phyloP scores from a whole-genome alignment of 1,140 invertebrate genomes.

The Brachionus angularis region DNA sequence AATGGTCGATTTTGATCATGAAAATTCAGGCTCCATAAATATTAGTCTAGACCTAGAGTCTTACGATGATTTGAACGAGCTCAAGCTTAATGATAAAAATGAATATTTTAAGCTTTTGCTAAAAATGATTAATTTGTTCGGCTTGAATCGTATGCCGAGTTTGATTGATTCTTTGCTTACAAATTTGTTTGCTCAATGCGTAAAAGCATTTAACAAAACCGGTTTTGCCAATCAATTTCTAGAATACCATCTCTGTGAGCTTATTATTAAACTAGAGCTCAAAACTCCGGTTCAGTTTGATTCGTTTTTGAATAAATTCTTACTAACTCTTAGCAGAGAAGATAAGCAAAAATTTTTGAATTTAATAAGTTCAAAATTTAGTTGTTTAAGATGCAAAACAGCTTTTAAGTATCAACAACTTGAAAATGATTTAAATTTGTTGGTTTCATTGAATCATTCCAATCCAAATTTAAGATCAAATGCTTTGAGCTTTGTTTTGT shows the following conservation, averaged over 20 bases:
- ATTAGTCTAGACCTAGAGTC: slow-evolving; percentile 9
- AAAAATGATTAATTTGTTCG: neutral
- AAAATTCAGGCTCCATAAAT: neutral
- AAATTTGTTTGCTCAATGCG: neutral
- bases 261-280: slow-evolving; percentile 12
- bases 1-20: neutral
- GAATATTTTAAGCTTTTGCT: neutral
- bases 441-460: slow-evolving; percentile 19
- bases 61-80: slow-evolving; percentile 9
- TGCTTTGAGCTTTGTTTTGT: neutral
- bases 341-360: slow-evolving; percentile 19
- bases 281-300: slow-evolving; percentile 16
- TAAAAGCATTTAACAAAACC: neutral
- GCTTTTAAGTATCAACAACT: slow-evolving; percentile 35
- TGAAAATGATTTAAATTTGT: slow-evolving; percentile 28
- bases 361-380: slow-evolving; percentile 21
- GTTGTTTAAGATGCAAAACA: neutral
- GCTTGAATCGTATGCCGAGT: slow-evolving; percentile 13
- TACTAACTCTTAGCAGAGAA: neutral
- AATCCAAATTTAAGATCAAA: slow-evolving; percentile 9
- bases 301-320: slow-evolving; percentile 14
- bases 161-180: slow-evolving; percentile 1
- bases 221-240: neutral
- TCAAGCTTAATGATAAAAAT: neutral
- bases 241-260: slow-evolving; percentile 14